These are phyloP conservation scores for Zaprionus lineosus DNA, from an alignment of 2,888 invertebrate species.

Conservation along the genomic window DNA sequence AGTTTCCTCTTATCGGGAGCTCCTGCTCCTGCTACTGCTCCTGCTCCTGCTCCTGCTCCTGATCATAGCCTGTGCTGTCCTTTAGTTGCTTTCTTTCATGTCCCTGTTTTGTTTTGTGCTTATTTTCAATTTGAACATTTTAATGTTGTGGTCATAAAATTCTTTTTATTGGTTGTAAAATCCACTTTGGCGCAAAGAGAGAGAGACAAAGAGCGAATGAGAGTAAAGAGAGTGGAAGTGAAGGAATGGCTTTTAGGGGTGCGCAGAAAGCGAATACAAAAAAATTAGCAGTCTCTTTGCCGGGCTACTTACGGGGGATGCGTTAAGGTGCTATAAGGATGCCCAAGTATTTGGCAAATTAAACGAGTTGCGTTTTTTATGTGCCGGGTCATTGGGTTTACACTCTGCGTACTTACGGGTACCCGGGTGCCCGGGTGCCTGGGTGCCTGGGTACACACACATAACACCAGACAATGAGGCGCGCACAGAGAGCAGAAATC, in stretches of 20 bases:
- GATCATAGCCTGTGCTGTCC: slow-evolving; percentile 35
- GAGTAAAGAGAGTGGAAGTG: too few species aligned
- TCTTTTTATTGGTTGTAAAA: slow-evolving; percentile 76
- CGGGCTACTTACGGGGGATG: slow-evolving; percentile 60
- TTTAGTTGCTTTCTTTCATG: slow-evolving; percentile 41
- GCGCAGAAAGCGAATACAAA: too few species aligned
- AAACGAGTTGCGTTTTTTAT: slow-evolving; percentile 59
- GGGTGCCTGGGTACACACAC: background rate
- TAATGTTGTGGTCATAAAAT: slow-evolving; percentile 77
- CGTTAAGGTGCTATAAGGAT: slow-evolving; percentile 71
- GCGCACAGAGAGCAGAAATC: background rate
- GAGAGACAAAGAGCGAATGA: background rate
- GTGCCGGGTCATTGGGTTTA: slow-evolving; percentile 44
- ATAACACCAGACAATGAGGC: background rate
- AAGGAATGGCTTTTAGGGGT: too few species aligned
- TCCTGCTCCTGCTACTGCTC: slow-evolving; percentile 4
- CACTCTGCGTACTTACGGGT: slow-evolving; percentile 28
- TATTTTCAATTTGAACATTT: slow-evolving; percentile 75
- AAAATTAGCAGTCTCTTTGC: slow-evolving; percentile 70
- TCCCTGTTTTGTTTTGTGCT: slow-evolving; percentile 65
- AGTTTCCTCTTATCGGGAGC: background rate
- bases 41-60: slow-evolving; percentile 21
- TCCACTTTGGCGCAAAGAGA: slow-evolving; percentile 33
- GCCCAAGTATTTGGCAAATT: slow-evolving; percentile 64
- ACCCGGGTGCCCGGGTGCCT: too few species aligned